Conservation (phyloP, 2,888 invertebrate genomes). For the Alloscopus bannaensis region DNA sequence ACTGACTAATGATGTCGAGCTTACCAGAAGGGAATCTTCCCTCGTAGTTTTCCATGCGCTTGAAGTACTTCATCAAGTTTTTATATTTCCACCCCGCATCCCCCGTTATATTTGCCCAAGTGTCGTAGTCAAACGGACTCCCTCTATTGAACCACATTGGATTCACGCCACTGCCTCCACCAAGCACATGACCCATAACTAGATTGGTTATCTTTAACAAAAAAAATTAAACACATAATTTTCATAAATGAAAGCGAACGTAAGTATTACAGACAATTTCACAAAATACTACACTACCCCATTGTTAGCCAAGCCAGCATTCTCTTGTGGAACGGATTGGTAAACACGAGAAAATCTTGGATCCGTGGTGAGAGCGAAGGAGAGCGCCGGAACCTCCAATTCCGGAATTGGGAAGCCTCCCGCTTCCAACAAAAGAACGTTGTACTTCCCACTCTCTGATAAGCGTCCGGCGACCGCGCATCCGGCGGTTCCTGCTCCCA, state of each 20-base stretch:
- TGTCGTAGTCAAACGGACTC: conserved; percentile 31
- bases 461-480: conserved; percentile 37
- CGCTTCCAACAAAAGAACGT: conserved; percentile 33
- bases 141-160: conserved; percentile 42
- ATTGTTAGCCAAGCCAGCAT: not conserved
- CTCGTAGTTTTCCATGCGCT: conserved; percentile 21
- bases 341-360: not conserved
- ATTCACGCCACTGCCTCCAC: conserved; percentile 34
- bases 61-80: conserved; percentile 34
- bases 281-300: conserved; percentile 4
- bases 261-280: too few species aligned
- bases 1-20: not conserved
- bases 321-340: conserved; percentile 13
- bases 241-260: too few species aligned
- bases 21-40: conserved; percentile 27
- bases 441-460: conserved; percentile 23
- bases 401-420: conserved; percentile 14
- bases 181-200: conserved; percentile 7
- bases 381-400: conserved; percentile 14
- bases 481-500: conserved; percentile 45
- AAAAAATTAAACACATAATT: too few species aligned
- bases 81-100: conserved; percentile 32
- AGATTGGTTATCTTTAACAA: not conserved
- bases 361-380: too few species aligned
- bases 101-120: conserved; percentile 24